These are phyloP conservation scores for Ischnura elegans DNA, from an alignment of 2,888 invertebrate genomes.

Conservation along the genomic window DNA sequence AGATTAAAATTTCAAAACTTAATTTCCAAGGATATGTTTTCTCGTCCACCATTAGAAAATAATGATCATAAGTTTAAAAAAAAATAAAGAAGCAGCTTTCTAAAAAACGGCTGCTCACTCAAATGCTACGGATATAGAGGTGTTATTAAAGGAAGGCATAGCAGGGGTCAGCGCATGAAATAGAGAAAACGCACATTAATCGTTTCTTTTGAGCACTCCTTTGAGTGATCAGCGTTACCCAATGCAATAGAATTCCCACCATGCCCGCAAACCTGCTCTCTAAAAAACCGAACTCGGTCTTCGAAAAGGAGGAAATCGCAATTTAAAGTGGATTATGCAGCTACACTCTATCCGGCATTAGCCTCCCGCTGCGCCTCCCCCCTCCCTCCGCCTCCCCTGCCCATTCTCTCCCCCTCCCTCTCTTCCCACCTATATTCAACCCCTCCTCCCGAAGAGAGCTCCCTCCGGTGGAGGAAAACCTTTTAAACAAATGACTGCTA, in stretches of 20 bases:
- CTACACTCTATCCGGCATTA: conserved; percentile 66
- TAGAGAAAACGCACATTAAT: background rate
- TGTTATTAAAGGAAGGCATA: no score
- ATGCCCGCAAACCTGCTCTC: background rate
- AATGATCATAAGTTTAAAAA: no score
- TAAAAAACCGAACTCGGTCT: conserved; percentile 29
- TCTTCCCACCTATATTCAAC: background rate
- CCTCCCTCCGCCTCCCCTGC: background rate
- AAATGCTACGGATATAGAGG: no score
- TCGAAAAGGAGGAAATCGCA: conserved; percentile 68
- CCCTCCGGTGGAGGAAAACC: conserved; percentile 53
- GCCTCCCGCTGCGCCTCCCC: background rate
- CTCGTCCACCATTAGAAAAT: no score
- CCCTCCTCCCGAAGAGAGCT: background rate
- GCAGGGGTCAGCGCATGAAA: background rate
- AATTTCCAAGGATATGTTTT: no score
- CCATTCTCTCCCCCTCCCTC: conserved; percentile 43
- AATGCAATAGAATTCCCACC: background rate
- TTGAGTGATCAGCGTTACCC: background rate
- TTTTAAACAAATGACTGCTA: conserved; percentile 67
- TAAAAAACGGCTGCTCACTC: no score
- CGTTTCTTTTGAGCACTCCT: background rate
- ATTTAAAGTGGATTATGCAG: conserved; percentile 70
- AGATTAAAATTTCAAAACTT: no score
- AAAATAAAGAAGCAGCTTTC: no score